Conservation (phyloP, 2,797 vertebrate genomes). For the Liasis olivaceus region DNA sequence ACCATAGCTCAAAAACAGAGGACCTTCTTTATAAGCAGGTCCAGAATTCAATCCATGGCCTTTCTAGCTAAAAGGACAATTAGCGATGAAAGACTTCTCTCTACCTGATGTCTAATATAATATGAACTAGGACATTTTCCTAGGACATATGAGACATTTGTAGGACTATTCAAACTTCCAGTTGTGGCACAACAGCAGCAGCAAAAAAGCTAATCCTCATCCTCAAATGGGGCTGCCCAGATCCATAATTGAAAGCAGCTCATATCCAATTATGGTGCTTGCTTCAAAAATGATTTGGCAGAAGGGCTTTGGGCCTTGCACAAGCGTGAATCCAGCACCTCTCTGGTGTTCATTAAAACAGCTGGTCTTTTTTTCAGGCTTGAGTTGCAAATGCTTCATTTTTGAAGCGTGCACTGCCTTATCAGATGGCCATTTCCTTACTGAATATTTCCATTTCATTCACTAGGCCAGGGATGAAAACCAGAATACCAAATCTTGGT, state of each 20-base stretch:
- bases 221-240: not conserved
- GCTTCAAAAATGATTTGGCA: not conserved
- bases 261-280: not conserved
- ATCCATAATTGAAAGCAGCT: not conserved
- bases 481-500: not conserved
- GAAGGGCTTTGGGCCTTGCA: not conserved
- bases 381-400: not conserved
- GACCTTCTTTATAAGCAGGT: not conserved
- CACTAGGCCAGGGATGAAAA: not conserved
- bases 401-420: not conserved
- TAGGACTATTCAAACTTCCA: not conserved
- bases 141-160: not conserved
- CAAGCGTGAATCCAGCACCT: not conserved
- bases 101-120: not conserved
- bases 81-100: not conserved
- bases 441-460: not conserved
- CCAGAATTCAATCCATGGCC: not conserved
- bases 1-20: not conserved
- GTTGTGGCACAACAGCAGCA: not conserved
- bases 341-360: not conserved
- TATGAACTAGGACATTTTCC: not conserved
- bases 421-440: not conserved
- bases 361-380: not conserved
- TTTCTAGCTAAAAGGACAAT: not conserved
- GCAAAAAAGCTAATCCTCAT: not conserved